Evolutionary conservation across 2,797 vertebrate species (phyloP), one percentile per base, ranked within the genome.

Genomic region (Acipenser transmontanus): DNA sequence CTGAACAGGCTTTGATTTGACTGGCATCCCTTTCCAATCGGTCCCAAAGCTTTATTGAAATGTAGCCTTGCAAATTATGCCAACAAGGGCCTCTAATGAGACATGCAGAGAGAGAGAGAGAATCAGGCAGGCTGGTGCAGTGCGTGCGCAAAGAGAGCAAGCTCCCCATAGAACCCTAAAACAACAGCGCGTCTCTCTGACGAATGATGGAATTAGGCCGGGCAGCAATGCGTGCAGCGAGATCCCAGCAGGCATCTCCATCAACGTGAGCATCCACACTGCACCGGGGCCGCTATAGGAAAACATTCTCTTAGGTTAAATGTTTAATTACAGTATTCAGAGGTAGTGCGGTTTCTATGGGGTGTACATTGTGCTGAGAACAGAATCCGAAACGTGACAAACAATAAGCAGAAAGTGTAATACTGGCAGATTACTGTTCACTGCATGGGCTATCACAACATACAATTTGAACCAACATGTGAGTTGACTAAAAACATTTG

Each of bases 131-230:
- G 65, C 74, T 81, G 76, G 67, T 73, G 78, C 80, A 81, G 77
- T 74, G 80, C 78, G 60, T 11, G 59, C 59, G 63, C 59, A 34
- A 34, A 59, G 17, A 6, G 75, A 85, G 83, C 79, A 81, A 75
- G 79, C 82, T 88, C 84, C 84, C 84, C 78, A 78, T 82, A 84
- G 85, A 88, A 84, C 83, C 77, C 78, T 85, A 81, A 81, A 88
- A 87, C 87, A 89, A 88, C 87, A 78, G 78, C 71, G 60, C 76
- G 81, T 87, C 85, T 84, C 75, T 71, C 79, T 88, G 87, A 87
- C 78, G 74, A 86, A 87, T 85, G 83, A 86, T 83, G 75, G 79
- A 73, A 77, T 66, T 75, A 82, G 77, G 76, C 77, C 82, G 83
- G 72, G 73, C 83, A 84, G 81, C 80, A 85, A 88, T 79, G 87